Conservation (phyloP, 1,140 invertebrate species). For the Pseudobourletiella spinata region DNA sequence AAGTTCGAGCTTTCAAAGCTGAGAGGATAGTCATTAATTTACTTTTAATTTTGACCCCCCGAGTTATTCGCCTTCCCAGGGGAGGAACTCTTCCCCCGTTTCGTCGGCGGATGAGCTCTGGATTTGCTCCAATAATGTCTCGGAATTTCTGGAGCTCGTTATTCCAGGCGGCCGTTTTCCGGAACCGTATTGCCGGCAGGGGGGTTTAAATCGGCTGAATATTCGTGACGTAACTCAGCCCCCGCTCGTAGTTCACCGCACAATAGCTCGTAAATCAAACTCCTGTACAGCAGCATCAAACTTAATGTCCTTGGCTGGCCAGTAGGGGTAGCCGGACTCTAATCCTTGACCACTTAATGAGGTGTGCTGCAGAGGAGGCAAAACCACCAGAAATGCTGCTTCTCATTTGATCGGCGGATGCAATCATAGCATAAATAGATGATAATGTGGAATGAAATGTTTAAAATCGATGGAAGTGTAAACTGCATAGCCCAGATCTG, state of each 20-base stretch:
- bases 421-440: constrained; percentile 60
- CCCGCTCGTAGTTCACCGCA: constrained; percentile 66
- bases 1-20: too few relatives aligned
- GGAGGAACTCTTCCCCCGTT: not conserved
- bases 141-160: constrained; percentile 66
- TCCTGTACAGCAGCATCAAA: constrained; percentile 47
- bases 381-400: constrained; percentile 61
- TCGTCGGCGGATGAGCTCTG: constrained; percentile 9
- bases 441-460: too few relatives aligned
- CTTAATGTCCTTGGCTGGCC: constrained; percentile 65
- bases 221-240: constrained; percentile 54
- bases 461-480: too few relatives aligned
- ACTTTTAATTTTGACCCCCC: too few relatives aligned
- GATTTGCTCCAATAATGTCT: constrained; percentile 43
- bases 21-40: too few relatives aligned
- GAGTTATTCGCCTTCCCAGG: not conserved
- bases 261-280: constrained; percentile 77
- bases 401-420: constrained; percentile 62
- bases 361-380: constrained; percentile 70
- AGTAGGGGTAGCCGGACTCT: constrained; percentile 71
- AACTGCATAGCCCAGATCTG: too few relatives aligned
- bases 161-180: constrained; percentile 53
- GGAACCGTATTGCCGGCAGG: constrained; percentile 44
- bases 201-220: constrained; percentile 57
- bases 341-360: constrained; percentile 74